phyloP scores from a whole-genome alignment of 2,797 vertebrate genomes.

The Enteromius treurensis region DNA sequence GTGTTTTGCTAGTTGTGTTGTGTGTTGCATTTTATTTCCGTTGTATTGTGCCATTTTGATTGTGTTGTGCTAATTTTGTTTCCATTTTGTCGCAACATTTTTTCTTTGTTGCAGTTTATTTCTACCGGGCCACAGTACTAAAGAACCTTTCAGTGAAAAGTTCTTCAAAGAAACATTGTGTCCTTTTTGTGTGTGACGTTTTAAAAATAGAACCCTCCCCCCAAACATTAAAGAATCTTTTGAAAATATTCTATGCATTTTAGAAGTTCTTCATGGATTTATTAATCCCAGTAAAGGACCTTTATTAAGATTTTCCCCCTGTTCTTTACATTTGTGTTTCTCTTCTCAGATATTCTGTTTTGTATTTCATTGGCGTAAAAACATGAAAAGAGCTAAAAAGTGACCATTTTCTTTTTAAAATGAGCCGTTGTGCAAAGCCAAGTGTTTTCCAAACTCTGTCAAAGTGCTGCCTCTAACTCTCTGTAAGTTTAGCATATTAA shows the following conservation, averaged over 20 bases:
- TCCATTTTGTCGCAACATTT: no score
- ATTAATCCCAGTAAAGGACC: not conserved
- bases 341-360: not conserved
- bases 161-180: not conserved
- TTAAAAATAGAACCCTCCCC: not conserved
- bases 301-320: not conserved
- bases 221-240: no score
- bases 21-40: no score
- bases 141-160: not conserved
- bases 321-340: not conserved
- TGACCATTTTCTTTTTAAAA: not conserved
- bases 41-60: no score
- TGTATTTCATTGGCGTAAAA: not conserved
- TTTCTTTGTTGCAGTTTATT: no score
- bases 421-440: not conserved
- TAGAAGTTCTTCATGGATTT: not conserved
- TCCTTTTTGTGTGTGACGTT: not conserved
- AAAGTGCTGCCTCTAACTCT: slow-evolving; percentile 31
- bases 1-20: no score
- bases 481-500: slow-evolving; percentile 78
- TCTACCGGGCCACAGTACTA: no score
- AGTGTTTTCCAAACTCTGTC: slow-evolving; percentile 15
- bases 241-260: no score
- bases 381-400: not conserved
- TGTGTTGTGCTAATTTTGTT: no score